These are phyloP conservation scores for Cyphomyrus plagiostoma DNA, from an alignment of 2,113 vertebrate species.

Conservation along the genomic window DNA sequence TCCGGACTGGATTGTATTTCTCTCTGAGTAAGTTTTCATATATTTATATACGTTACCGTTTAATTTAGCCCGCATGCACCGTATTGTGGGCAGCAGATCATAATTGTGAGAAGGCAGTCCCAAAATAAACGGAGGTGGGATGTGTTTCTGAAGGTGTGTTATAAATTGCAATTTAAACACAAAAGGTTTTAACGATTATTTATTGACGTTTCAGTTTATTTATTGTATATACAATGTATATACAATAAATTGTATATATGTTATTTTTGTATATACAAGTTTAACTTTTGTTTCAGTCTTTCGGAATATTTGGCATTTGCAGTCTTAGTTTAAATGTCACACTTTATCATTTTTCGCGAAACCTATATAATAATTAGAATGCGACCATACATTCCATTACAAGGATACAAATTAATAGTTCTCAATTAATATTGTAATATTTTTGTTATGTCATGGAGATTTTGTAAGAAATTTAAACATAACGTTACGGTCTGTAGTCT, in stretches of 20 bases:
- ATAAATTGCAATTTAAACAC: background rate
- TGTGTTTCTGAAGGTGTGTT: background rate
- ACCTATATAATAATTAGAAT: background rate
- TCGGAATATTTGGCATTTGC: background rate
- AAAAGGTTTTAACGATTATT: background rate
- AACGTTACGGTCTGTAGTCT: background rate
- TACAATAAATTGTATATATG: background rate
- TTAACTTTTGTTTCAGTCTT: background rate
- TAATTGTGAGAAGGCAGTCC: slow-evolving; percentile 4
- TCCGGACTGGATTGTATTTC: background rate
- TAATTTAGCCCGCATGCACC: background rate
- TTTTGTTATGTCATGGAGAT: background rate
- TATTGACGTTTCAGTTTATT: background rate
- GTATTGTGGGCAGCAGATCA: background rate
- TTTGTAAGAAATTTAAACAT: background rate
- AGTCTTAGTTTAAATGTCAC: background rate
- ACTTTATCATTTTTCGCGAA: background rate
- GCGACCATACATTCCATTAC: background rate
- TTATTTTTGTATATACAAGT: background rate
- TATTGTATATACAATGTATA: background rate
- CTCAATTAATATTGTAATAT: background rate
- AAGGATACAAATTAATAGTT: background rate
- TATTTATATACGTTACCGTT: background rate
- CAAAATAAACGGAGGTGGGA: slow-evolving; percentile 59
- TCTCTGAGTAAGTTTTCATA: slow-evolving; percentile 16